Evolutionary conservation across 2,113 vertebrate species (phyloP), one percentile per base, ranked within the genome.

Genomic region (Acanthochromis polyacanthus): DNA sequence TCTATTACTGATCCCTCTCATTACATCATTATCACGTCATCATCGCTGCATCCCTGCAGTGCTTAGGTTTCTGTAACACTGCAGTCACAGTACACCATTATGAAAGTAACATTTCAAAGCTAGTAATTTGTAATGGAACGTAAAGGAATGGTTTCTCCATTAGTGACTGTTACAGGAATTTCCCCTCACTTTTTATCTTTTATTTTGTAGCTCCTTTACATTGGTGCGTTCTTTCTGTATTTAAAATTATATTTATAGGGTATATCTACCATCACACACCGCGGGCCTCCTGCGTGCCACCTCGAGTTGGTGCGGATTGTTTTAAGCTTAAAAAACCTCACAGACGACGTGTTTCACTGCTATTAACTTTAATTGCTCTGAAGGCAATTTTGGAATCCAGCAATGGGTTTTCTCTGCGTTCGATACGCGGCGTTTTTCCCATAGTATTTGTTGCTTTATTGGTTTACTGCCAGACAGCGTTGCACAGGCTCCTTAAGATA

Each of bases 391-490:
- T 78, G 36, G 55, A 50, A 23, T 16, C 16, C 40, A 23, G 23
- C 55, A 32, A 3, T 3, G 25, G 50, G 63, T 38, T 80, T 78
- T 80, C 72, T 82, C 10, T n/a, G 61, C 1, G 38, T 38, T 11
- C 5, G 19, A 56, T 25, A 68, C 14, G 71, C 69, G 71, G 67
- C 65, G 45, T 10, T 81, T 81, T 78, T 71, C 58, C 43, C 40
- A 23, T 45, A 53, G 11, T 81, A 28, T 89, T 82, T 80, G 84
- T 88, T 57, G 63, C 61, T 83, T 82, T 94, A 94, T 95, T 94
- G 95, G 94, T 81, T 94, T 81, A 76, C 63, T 95, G 93, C 94
- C 95, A 96, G 95, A 94, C 95, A 92, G 94, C 92, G 94, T 95
- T 85, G 69, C 93, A 95, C 92, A 96, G 93, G 93, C 93, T 94